phyloP scores from a whole-genome alignment of 2,888 invertebrate genomes.

The Rhingia rostrata region DNA sequence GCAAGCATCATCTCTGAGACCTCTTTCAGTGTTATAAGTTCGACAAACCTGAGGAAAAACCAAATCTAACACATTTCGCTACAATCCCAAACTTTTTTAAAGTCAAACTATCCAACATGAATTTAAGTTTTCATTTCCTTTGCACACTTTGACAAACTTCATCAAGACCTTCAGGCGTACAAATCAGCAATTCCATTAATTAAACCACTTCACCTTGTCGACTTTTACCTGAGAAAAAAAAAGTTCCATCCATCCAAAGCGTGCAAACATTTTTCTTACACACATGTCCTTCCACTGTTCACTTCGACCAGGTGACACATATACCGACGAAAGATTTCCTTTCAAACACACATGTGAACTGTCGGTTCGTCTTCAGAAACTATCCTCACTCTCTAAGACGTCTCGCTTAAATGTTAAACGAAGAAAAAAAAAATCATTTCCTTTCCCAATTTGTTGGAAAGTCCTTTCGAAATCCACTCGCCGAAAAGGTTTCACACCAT shows the following conservation, averaged over 20 bases:
- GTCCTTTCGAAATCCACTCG: constrained; percentile 1
- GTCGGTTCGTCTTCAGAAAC: constrained; percentile 1
- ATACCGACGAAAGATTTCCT: constrained; percentile 17
- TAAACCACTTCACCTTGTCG: constrained; percentile 11
- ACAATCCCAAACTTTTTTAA: too few species aligned
- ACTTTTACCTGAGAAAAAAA: constrained; percentile 15
- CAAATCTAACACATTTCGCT: too few species aligned
- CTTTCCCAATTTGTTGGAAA: not conserved
- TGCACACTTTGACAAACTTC: not conserved
- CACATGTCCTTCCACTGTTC: not conserved
- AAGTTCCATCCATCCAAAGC: constrained; percentile 27
- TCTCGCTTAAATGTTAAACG: not conserved
- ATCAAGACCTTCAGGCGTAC: not conserved
- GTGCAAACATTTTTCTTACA: not conserved
- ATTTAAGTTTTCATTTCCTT: too few species aligned
- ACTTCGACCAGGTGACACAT: constrained; percentile 12
- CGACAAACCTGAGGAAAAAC: too few species aligned
- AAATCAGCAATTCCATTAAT: constrained; percentile 27
- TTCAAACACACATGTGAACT: constrained; percentile 13
- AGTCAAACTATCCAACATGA: too few species aligned
- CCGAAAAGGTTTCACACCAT: constrained; percentile 10
- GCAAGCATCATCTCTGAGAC: too few species aligned
- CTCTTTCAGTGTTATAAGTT: too few species aligned
- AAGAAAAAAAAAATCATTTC: not conserved
- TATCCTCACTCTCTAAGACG: constrained; percentile 5